Percentiles rank a stretch among this genome's conserved stretches.
phyloP scores from a whole-genome alignment of 2,113 vertebrate genomes.

The Chaetodon trifascialis region DNA sequence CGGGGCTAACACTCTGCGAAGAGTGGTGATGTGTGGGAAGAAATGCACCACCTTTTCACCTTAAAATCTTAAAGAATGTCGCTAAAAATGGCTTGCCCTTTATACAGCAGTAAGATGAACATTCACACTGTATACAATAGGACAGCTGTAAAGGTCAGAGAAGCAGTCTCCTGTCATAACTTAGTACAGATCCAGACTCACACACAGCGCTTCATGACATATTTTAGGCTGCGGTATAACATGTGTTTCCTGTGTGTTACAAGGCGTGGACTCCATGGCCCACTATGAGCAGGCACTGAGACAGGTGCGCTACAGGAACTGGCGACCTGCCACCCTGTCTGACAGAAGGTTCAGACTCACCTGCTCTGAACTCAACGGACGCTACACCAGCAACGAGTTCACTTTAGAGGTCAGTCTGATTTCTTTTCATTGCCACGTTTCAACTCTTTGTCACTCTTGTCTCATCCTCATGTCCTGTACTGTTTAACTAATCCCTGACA shows the following conservation, averaged over 20 bases:
- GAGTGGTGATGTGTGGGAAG: background rate
- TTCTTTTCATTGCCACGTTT: background rate
- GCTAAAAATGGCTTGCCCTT: conserved; percentile 21
- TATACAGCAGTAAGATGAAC: conserved; percentile 8
- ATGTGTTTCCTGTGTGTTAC: conserved; percentile 14
- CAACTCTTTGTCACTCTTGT: background rate
- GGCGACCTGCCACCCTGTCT: conserved; percentile 81
- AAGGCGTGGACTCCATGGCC: conserved; percentile 95
- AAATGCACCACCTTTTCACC: background rate
- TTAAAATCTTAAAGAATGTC: background rate
- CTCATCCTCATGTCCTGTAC: background rate
- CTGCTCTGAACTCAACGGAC: conserved; percentile 96
- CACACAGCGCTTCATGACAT: background rate
- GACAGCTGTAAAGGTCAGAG: conserved; percentile 28
- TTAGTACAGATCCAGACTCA: background rate
- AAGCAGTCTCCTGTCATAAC: conserved; percentile 1
- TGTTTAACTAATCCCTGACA: background rate
- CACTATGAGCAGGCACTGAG: conserved; percentile 92
- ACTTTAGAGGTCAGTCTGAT: conserved; percentile 87
- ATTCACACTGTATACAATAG: conserved; percentile 3
- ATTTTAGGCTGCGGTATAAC: conserved; percentile 1
- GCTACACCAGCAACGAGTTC: conserved; percentile 96
- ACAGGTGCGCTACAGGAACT: conserved; percentile 92
- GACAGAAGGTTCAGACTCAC: conserved; percentile 91
- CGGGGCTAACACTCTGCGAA: background rate